Conservation (phyloP, 2,888 invertebrate genomes). For the Eueremaeus valkanovi region DNA sequence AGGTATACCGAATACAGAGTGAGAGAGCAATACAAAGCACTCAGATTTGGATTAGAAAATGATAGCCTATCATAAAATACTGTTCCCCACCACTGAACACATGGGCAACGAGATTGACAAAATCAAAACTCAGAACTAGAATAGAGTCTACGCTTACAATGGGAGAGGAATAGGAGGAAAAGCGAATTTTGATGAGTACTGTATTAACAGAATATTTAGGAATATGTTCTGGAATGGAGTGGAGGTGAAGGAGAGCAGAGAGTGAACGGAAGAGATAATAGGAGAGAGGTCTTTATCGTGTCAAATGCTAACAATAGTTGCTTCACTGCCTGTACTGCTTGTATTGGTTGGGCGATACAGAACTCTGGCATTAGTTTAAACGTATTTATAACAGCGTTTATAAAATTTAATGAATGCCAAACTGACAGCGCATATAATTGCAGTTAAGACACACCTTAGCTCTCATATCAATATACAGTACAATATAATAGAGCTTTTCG, state of each 20-base stretch:
- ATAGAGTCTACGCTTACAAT: background rate
- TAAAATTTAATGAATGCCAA: background rate
- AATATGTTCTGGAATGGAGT: too few relatives aligned
- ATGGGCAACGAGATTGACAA: background rate
- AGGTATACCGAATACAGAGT: too few relatives aligned
- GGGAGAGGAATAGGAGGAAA: background rate
- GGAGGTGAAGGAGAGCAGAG: background rate
- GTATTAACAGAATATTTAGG: background rate
- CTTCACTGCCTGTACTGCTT: too few relatives aligned
- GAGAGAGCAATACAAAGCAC: too few relatives aligned
- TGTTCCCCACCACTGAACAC: background rate
- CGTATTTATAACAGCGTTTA: background rate
- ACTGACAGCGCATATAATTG: conserved; percentile 12
- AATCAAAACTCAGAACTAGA: conserved; percentile 3
- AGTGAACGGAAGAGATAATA: background rate
- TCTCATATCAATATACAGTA: too few relatives aligned
- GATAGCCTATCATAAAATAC: background rate
- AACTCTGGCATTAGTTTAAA: background rate
- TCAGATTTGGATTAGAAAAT: background rate
- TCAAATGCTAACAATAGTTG: conserved; percentile 9
- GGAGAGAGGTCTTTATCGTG: background rate
- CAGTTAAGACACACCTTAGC: background rate
- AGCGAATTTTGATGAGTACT: background rate
- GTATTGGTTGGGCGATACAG: conserved; percentile 4
- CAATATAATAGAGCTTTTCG: background rate